Base-by-base conservation (phyloP, 2,113 vertebrate species). In the Nestor notabilis region DNA sequence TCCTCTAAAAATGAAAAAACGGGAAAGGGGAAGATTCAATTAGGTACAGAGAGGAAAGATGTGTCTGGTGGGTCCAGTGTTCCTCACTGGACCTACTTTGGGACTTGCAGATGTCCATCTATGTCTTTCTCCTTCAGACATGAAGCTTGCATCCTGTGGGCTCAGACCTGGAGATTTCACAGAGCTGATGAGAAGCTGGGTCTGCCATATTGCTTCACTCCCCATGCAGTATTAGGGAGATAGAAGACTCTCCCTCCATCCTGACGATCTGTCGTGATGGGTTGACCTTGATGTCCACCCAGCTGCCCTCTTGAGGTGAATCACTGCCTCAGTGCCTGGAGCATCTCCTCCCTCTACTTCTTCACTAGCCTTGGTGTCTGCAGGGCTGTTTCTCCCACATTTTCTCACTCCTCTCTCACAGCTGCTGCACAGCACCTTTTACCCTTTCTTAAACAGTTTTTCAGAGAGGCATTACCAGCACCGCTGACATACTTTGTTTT, bases 21-120 rank as follows among this genome's bases (percentile, higher is more conserved):
- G 11, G 8, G 13, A n/a, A 68, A 10, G 29, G 23, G 25, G 5
- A 37, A 85, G 27, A 37, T 21, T 55, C 55, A 5, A 6, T 90
- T 23, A 69, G 47, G 5, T 39, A 15, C 8, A 41, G 39, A 60
- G 33, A 72, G 15, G 44, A 58, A 79, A 68, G 43, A 13, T 10
- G 13, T 10, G 2, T 17, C 23, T 46, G 35, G 28, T 49, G 14
- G 77, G 7, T 20, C 11, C 21, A 9, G n/a, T 9, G 49, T 21
- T 69, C 0, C 0, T n/a, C 49, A 35, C 35, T 4, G 25, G 31
- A n/a, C 33, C n/a, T 25, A 4, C 7, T 21, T 21, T 31, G 29
- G 19, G 17, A 25, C 49, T 58, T 60, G 24, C 31, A 71, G 18
- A 14, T 5, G 41, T 20, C 9, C 20, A 11, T 24, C 43, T 5